Conservation (phyloP, 2,888 invertebrate genomes). For the Ametastegia equiseti region DNA sequence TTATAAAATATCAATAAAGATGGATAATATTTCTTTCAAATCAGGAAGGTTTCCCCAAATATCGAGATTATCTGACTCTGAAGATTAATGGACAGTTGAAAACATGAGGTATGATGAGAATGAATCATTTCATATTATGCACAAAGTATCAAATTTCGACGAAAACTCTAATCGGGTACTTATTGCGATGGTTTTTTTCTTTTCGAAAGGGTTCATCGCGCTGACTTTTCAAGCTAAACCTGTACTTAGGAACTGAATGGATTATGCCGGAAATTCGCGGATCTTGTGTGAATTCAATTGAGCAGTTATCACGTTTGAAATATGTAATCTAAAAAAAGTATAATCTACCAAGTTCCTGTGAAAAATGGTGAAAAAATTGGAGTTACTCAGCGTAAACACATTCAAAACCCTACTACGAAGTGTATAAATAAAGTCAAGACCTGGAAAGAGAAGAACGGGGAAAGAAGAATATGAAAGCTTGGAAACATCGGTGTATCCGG, state of each 20-base stretch:
- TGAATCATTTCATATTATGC: background rate
- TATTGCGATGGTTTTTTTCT: background rate
- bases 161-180: background rate
- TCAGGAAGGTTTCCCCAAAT: background rate
- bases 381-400: too few species aligned
- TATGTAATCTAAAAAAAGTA: too few species aligned
- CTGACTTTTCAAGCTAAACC: background rate
- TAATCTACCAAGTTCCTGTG: too few species aligned
- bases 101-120: background rate
- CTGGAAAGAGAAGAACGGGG: too few species aligned
- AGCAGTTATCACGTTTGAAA: too few species aligned
- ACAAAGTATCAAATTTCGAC: background rate
- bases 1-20: conserved; percentile 38
- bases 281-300: too few species aligned
- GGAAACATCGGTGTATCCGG: background rate
- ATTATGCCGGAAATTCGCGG: too few species aligned
- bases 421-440: too few species aligned
- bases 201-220: background rate
- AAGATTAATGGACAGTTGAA: background rate
- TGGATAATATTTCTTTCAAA: conserved; percentile 35
- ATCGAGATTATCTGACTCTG: too few species aligned
- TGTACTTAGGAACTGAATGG: too few species aligned
- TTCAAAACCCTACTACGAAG: too few species aligned
- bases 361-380: too few species aligned
- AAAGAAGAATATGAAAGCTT: background rate